Evolutionary conservation across 1,140 invertebrate genomes (phyloP).

Genomic region (Drosophila equinoxialis): DNA sequence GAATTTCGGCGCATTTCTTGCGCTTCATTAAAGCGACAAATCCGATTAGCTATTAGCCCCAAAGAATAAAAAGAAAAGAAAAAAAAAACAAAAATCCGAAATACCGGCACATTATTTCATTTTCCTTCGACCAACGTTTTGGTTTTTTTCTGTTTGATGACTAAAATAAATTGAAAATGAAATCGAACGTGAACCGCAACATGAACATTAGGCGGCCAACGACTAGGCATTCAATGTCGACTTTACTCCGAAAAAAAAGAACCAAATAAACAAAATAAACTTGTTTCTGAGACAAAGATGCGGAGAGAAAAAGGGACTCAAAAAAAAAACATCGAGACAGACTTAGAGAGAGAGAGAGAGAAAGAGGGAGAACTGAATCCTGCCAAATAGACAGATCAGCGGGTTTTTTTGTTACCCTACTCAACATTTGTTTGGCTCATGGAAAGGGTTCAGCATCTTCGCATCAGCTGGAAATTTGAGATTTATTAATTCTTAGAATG

Average conservation of each 20-base stretch:
- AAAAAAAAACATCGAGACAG: conserved; percentile 23
- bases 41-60: conserved; percentile 60
- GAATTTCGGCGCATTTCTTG: conserved; percentile 77
- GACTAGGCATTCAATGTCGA: conserved; percentile 78
- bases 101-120: conserved; percentile 14
- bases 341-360: conserved; percentile 31
- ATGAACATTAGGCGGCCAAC: conserved; percentile 78
- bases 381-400: conserved; percentile 64
- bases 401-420: conserved; percentile 62
- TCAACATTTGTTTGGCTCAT: conserved; percentile 46
- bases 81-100: not conserved
- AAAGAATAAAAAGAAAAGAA: not conserved
- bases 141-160: conserved; percentile 8
- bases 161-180: conserved; percentile 77
- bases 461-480: conserved; percentile 66
- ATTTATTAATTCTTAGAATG: conserved; percentile 78
- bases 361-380: conserved; percentile 49
- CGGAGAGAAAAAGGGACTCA: conserved; percentile 33
- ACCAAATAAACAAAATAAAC: conserved; percentile 20
- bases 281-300: conserved; percentile 14
- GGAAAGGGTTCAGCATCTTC: conserved; percentile 25
- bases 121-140: not conserved
- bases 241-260: conserved; percentile 14
- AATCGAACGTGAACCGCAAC: conserved; percentile 79
- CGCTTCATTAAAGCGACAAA: conserved; percentile 80